A percentile compares a stretch with the other conserved stretches of the same genome.
phyloP scores from a whole-genome alignment of 1,140 invertebrate genomes.

The Hyles vespertilio region DNA sequence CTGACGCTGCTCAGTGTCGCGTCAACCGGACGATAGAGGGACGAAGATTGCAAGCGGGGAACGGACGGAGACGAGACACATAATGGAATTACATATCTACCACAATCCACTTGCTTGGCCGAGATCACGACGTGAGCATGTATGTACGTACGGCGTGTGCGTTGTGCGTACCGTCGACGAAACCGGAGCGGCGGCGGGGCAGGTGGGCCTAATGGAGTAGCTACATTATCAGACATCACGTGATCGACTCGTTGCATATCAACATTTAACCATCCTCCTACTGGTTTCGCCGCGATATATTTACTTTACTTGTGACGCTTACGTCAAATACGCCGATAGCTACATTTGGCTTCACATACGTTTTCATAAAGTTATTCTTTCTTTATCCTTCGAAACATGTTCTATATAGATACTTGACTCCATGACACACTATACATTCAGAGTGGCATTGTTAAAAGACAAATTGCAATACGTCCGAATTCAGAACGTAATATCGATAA shows the following conservation, averaged over 20 bases:
- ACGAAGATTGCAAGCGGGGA: slow-evolving; percentile 33
- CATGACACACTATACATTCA: no score
- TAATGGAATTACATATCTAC: slow-evolving; percentile 71
- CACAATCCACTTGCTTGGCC: slow-evolving; percentile 55
- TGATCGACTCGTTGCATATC: slow-evolving; percentile 37
- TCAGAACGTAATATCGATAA: no score
- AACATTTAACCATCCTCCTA: slow-evolving; percentile 16
- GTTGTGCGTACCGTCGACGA: slow-evolving; percentile 7
- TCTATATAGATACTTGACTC: no score
- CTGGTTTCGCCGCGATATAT: background rate
- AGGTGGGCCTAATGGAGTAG: slow-evolving; percentile 40
- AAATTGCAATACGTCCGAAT: no score
- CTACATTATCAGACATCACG: slow-evolving; percentile 41
- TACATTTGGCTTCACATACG: no score
- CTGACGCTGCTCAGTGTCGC: slow-evolving; percentile 61
- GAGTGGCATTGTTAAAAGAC: no score
- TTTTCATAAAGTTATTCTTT: no score
- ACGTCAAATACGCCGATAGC: no score
- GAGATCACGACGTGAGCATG: slow-evolving; percentile 55
- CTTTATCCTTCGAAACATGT: no score
- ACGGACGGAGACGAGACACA: slow-evolving; percentile 65
- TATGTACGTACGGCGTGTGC: slow-evolving; percentile 31
- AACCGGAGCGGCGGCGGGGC: slow-evolving; percentile 40
- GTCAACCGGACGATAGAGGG: slow-evolving; percentile 54
- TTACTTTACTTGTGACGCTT: no score